phyloP scores from a whole-genome alignment of 2,888 invertebrate genomes.

The Deroplatys truncata region DNA sequence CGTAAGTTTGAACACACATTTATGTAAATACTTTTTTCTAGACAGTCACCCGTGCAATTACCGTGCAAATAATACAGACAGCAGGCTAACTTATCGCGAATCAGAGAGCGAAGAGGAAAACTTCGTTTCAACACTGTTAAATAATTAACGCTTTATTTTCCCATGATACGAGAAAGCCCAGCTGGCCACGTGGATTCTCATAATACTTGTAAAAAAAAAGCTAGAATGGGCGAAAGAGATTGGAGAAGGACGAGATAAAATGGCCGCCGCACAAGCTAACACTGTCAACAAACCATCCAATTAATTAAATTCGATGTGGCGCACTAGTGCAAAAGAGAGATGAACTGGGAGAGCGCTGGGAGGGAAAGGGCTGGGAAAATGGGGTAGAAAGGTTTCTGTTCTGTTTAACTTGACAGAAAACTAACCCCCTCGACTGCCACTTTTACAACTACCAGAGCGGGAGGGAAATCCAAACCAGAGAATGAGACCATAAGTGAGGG shows the following conservation, averaged over 20 bases:
- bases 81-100: too few species aligned
- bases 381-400: background rate
- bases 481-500: background rate
- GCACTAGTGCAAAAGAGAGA: background rate
- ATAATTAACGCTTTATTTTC: background rate
- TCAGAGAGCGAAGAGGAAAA: background rate
- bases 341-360: background rate
- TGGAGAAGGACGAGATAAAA: background rate
- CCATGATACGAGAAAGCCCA: background rate
- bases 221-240: background rate
- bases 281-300: background rate
- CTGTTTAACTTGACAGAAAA: background rate
- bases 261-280: background rate
- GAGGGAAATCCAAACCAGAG: background rate
- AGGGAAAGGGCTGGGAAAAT: background rate
- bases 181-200: background rate
- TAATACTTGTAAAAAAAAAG: background rate
- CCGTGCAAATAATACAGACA: too few species aligned
- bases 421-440: background rate
- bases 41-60: too few species aligned
- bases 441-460: background rate
- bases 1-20: too few species aligned
- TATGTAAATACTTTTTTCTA: too few species aligned
- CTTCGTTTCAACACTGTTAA: background rate
- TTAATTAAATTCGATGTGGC: background rate